Percentiles rank a stretch among this genome's conserved stretches.
Evolutionary conservation across 1,140 invertebrate species (phyloP).

Genomic region (Melipona quadrifasciata): DNA sequence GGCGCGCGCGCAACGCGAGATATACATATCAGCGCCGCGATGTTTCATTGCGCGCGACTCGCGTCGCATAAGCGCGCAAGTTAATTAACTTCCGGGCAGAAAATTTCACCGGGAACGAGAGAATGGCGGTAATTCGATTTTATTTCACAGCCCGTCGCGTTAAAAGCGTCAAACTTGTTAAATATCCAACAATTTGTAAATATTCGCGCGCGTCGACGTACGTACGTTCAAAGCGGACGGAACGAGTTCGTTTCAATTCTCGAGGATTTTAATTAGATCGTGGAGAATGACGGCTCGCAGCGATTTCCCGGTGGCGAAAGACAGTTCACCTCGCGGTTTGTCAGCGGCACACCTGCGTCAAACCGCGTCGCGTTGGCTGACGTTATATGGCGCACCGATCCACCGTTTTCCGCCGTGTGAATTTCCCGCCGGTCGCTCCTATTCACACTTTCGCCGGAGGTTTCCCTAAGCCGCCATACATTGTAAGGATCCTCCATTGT

Average conservation of each 20-base stretch:
- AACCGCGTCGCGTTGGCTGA: neutral
- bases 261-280: neutral
- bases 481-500: conserved; percentile 14
- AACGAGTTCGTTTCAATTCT: neutral
- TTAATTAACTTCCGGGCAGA: neutral
- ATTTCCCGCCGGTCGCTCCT: neutral
- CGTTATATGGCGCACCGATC: neutral
- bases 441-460: conserved; percentile 11
- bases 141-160: neutral
- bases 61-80: neutral
- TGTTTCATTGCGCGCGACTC: neutral
- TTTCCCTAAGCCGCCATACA: conserved; percentile 12
- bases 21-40: neutral
- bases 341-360: neutral
- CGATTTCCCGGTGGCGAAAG: neutral
- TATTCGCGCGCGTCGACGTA: neutral
- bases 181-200: neutral
- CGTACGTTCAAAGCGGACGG: too few species aligned
- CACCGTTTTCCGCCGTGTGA: neutral
- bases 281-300: neutral
- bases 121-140: neutral
- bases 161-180: neutral
- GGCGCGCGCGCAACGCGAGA: too few species aligned
- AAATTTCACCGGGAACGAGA: neutral
- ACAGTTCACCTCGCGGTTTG: neutral